These are phyloP conservation scores for Zenarchopterus dispar DNA, from an alignment of 2,797 vertebrate genomes.

Conservation along the genomic window DNA sequence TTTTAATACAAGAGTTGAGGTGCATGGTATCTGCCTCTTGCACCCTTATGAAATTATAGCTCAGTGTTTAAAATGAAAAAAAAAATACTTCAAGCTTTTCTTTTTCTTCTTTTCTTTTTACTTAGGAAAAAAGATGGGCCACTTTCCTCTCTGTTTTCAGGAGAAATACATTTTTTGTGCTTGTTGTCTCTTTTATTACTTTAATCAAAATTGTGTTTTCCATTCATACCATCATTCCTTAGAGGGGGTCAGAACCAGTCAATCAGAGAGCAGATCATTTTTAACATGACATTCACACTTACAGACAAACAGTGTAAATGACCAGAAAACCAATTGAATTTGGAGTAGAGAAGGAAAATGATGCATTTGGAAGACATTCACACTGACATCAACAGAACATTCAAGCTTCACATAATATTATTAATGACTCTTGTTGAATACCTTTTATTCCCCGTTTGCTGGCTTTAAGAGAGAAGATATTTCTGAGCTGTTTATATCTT, in stretches of 20 bases:
- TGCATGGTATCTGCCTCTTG: not conserved
- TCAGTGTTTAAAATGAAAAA: too few relatives aligned
- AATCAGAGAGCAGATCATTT: not conserved
- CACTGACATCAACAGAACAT: not conserved
- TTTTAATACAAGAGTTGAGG: not conserved
- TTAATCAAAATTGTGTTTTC: too few relatives aligned
- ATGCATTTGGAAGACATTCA: not conserved
- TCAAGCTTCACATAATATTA: not conserved
- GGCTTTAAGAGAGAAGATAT: not conserved
- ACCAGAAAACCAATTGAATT: too few relatives aligned
- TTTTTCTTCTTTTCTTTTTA: too few relatives aligned
- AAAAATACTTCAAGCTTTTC: too few relatives aligned
- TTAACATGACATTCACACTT: not conserved
- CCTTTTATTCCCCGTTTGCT: not conserved
- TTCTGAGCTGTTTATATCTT: constrained; percentile 36
- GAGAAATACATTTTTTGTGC: not conserved
- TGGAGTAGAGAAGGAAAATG: too few relatives aligned
- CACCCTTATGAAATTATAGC: too few relatives aligned
- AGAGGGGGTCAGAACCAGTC: not conserved
- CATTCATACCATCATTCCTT: too few relatives aligned
- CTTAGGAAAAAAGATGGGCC: too few relatives aligned
- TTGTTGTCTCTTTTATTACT: not conserved
- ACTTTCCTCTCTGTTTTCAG: too few relatives aligned
- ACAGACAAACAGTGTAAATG: too few relatives aligned
- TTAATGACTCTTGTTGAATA: not conserved